A percentile compares a stretch with the other conserved stretches of the same genome.
phyloP scores from a whole-genome alignment of 2,888 invertebrate genomes.

The Hymenopus coronatus region DNA sequence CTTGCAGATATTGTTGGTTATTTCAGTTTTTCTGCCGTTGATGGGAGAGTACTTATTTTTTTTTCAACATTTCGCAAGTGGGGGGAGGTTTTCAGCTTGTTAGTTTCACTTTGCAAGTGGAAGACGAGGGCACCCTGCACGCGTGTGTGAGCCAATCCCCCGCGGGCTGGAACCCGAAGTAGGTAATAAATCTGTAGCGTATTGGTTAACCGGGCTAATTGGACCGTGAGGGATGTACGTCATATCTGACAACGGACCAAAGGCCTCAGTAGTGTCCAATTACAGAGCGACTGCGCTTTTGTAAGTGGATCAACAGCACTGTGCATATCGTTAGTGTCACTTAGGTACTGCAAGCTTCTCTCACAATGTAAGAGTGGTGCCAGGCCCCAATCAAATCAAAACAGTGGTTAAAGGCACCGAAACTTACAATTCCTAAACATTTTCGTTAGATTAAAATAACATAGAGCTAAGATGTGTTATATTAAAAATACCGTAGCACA shows the following conservation, averaged over 20 bases:
- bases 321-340: background rate
- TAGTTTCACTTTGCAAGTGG: background rate
- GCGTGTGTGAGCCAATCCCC: background rate
- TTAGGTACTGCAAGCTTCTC: background rate
- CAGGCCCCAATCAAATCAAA: too few relatives aligned
- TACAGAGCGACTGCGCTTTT: background rate
- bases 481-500: too few relatives aligned
- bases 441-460: too few relatives aligned
- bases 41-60: too few relatives aligned
- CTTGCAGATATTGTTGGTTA: too few relatives aligned
- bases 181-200: constrained; percentile 11
- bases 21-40: too few relatives aligned
- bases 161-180: background rate
- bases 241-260: background rate
- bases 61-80: too few relatives aligned
- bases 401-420: too few relatives aligned
- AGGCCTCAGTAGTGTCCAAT: background rate
- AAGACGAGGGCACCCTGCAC: background rate
- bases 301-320: background rate
- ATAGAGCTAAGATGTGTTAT: too few relatives aligned
- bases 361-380: background rate
- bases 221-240: constrained; percentile 3
- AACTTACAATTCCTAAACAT: too few relatives aligned
- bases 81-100: background rate
- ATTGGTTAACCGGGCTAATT: constrained; percentile 15